Evolutionary conservation across 2,888 invertebrate genomes (phyloP), one percentile per base, ranked within the genome.

Genomic region (Athalia cordata): DNA sequence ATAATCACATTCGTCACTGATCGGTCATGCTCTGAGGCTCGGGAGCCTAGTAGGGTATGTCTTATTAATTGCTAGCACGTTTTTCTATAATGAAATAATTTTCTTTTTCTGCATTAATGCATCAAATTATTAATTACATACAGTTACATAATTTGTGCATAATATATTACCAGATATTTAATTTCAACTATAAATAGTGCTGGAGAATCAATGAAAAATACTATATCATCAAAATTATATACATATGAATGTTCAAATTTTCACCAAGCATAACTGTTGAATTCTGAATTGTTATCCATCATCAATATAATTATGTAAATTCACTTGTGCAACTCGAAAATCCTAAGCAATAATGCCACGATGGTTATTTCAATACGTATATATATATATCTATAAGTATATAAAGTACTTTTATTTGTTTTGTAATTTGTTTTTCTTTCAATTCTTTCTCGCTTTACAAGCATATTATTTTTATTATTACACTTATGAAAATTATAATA

Each of bases 1-100:
- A 88, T 87, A 86, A 87, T 86, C 85, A 83, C 86, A 85, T 81
- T 86, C 83, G 87, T 87, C 87, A 84, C 83, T 88, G 87, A 87
- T 84, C 82, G 83, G 80, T 82, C 81, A 82, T 82, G 82, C 83
- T 82, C 82, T 81, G 83, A 80, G 85, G 85, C 86, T 88, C 86
- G 85, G 85, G 88, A 89, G 50, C 43, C n/a, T 50, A 50, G 57
- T 61, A 43, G 15, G 4, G 55, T 70, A 45, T 55, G 50, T 59
- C n/a, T 72, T 72, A 9, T 72, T 72, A 6, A 72, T 72, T n/a
- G 59, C 72, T 72, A 72, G 59, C 59, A 59, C 29, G 45, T 61
- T 61, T n/a, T 29, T 11, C 57, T 72, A 47, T 49, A 11, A 47
- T 72, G 47, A 72, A 13, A 15, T 72, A 11, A 72, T 59, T 47